These are phyloP conservation scores for Siniperca scherzeri DNA, from an alignment of 2,797 vertebrate genomes.

Conservation along the genomic window DNA sequence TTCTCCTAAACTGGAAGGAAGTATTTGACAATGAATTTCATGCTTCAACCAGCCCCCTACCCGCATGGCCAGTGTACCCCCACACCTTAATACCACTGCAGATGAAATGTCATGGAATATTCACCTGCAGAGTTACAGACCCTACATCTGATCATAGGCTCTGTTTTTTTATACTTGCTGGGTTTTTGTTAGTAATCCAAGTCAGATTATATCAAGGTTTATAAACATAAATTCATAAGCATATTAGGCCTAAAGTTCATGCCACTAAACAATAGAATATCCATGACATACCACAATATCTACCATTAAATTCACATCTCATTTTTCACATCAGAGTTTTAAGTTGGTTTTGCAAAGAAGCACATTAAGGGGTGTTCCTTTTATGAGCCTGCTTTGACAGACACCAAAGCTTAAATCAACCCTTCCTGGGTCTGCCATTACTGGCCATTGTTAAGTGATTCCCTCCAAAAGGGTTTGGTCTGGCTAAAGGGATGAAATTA, in stretches of 20 bases:
- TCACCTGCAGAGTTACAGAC: slow-evolving; percentile 53
- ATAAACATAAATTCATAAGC: background rate
- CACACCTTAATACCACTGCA: slow-evolving; percentile 61
- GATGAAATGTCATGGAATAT: slow-evolving; percentile 75
- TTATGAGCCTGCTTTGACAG: slow-evolving; percentile 21
- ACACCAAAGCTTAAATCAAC: slow-evolving; percentile 27
- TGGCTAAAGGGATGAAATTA: slow-evolving; percentile 49
- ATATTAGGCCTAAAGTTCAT: slow-evolving; percentile 5
- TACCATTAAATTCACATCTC: background rate
- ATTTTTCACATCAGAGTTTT: slow-evolving; percentile 18
- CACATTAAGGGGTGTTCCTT: background rate
- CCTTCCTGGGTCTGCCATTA: slow-evolving; percentile 36
- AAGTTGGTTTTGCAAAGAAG: slow-evolving; percentile 4
- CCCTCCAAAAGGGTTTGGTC: slow-evolving; percentile 45
- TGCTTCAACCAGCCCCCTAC: slow-evolving; percentile 62
- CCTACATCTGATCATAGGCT: slow-evolving; percentile 4
- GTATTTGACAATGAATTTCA: slow-evolving; percentile 72
- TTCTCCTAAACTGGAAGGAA: slow-evolving; percentile 47
- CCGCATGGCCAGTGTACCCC: slow-evolving; percentile 53
- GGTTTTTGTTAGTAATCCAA: slow-evolving; percentile 2
- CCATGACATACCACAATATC: background rate
- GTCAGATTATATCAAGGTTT: slow-evolving; percentile 5
- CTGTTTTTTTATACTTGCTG: slow-evolving; percentile 3
- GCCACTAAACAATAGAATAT: slow-evolving; percentile 7
- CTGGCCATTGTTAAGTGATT: slow-evolving; percentile 46